Evolutionary conservation across 2,113 vertebrate genomes (phyloP), one percentile per base, ranked within the genome.

Genomic region (Grammomys dolichurus): DNA sequence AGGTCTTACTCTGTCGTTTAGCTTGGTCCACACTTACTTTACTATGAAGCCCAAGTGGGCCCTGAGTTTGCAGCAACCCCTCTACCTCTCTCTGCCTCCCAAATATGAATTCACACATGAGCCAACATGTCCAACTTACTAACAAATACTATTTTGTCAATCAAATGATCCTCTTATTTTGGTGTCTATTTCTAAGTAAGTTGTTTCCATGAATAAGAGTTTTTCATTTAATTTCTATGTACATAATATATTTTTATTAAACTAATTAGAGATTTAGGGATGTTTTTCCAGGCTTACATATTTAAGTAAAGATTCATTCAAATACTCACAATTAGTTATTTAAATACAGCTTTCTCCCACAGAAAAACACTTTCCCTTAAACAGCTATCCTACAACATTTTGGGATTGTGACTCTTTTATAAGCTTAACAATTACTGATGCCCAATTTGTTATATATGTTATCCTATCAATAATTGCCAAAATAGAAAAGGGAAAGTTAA

Each of bases 281-380:
- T 77, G 14, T 14, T 92, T 60, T 80, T 48, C 26, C 14, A 89
- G 58, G 51, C 40, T 16, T 36, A 88, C 8, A 80, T 63, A 73
- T 28, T 90, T 96, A 90, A 86, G 31, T 28, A 96, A 92, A 93
- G 5, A 51, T 88, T 77, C 36, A 58, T 11, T 94, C 40, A 92
- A 72, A 51, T 58, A 58, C 75, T 36, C 87, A 33, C 26, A 88
- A 80, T 40, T 65, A 80, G 92, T 77, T 67, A 89, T 40, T 85
- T 46, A 77, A 87, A 43, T 16, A 56, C 9, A 56, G 17, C 76
- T 92, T 91, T 54, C 58, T 81, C 24, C 58, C 80, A 60, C 0
- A 11, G 43, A 78, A 95, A 91, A 89, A 60, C 17, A 67, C 78
- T 90, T 88, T 46, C 31, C 43, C 33, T 70, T 81, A 88, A 4